Percentiles rank a stretch among this genome's conserved stretches.
phyloP scores from a whole-genome alignment of 2,797 vertebrate genomes.

The Chelon labrosus region DNA sequence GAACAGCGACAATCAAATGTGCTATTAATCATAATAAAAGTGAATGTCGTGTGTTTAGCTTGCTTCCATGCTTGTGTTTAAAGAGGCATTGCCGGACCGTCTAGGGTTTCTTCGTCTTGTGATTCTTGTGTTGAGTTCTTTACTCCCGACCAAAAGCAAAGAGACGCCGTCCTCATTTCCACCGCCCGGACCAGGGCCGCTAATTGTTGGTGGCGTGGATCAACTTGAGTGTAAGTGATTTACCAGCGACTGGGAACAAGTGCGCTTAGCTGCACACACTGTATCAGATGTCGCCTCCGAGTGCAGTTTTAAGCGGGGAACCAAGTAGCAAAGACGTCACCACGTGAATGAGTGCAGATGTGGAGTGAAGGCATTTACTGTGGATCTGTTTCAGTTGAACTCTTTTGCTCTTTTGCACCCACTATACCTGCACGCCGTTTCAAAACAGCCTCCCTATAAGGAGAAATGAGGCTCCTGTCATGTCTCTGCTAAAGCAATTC shows the following conservation, averaged over 20 bases:
- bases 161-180: slow-evolving; percentile 41
- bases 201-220: slow-evolving; percentile 53
- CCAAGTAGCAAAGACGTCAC: slow-evolving; percentile 35
- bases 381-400: slow-evolving; percentile 5
- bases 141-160: slow-evolving; percentile 18
- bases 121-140: slow-evolving; percentile 26
- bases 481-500: background rate
- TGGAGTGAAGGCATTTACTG: slow-evolving; percentile 21
- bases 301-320: slow-evolving; percentile 36
- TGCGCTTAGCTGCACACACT: slow-evolving; percentile 31
- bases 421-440: background rate
- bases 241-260: slow-evolving; percentile 64
- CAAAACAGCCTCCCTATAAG: background rate
- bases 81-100: slow-evolving; percentile 7
- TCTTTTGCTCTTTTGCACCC: background rate
- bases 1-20: slow-evolving; percentile 13
- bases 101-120: slow-evolving; percentile 43
- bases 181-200: slow-evolving; percentile 21
- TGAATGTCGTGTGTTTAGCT: slow-evolving; percentile 12
- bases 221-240: slow-evolving; percentile 62
- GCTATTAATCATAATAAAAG: slow-evolving; percentile 50
- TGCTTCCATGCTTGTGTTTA: background rate
- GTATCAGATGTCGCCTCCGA: slow-evolving; percentile 61
- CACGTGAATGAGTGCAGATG: slow-evolving; percentile 43
- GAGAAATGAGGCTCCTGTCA: background rate